Evolutionary conservation across 2,113 vertebrate genomes (phyloP).

Genomic region (Oreochromis aureus): DNA sequence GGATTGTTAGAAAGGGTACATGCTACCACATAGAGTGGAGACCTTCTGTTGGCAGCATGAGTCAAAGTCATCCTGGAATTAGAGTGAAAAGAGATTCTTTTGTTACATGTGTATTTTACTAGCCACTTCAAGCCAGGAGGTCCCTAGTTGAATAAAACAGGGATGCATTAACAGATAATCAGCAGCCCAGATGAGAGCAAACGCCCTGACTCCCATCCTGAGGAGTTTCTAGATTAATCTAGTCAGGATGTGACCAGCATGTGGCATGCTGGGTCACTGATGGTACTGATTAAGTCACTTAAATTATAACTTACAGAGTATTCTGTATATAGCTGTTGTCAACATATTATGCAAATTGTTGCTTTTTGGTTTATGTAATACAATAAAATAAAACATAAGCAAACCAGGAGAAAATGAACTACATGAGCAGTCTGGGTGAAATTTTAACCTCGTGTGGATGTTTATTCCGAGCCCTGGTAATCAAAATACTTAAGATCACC

Average conservation of each 20-base stretch:
- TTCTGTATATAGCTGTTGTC: background rate
- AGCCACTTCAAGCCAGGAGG: background rate
- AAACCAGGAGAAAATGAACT: background rate
- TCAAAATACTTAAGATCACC: background rate
- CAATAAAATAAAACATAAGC: background rate
- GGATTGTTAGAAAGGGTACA: background rate
- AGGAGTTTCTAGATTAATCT: conserved; percentile 1
- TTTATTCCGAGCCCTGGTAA: background rate
- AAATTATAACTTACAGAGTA: background rate
- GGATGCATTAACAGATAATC: background rate
- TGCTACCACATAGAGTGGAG: background rate
- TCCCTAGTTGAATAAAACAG: background rate
- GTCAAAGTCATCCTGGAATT: background rate
- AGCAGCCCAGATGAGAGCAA: background rate
- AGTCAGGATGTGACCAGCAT: conserved; percentile 40
- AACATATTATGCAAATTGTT: background rate
- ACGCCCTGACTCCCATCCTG: background rate
- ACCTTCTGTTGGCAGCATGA: background rate
- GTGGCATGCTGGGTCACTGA: background rate
- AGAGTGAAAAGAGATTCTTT: background rate
- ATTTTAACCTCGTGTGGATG: background rate
- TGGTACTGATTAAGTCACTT: background rate
- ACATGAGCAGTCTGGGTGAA: background rate
- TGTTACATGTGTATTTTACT: background rate
- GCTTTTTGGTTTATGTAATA: background rate